Evolutionary conservation across 2,797 vertebrate species (phyloP), one percentile per base, ranked within the genome.

Genomic region (Ctenopoma multispine): DNA sequence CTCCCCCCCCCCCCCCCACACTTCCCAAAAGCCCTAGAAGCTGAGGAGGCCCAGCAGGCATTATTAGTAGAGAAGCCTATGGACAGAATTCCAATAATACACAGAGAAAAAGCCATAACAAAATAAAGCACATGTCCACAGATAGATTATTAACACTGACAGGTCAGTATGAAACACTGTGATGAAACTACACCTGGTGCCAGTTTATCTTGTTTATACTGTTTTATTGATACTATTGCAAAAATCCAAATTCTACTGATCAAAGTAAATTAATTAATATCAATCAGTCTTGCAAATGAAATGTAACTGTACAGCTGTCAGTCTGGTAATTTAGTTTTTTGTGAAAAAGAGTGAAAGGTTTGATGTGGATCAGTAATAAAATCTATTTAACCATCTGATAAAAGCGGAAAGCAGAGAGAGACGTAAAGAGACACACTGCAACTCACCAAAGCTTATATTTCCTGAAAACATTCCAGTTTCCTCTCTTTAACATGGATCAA

Each of bases 401-500:
- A 62, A 69, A 61, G 34, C 48, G 62, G 38, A 61, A 27, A 59
- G 54, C 0, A 54, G 18, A 46, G 68, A 47, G 75, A 48, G 63
- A 38, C 14, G 53, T 9, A 55, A 58, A 20, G 43, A 72, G 53
- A 61, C 11, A 41, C 40, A 13, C 36, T 55, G 47, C 48, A 63
- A 17, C 47, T 68, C 46, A 69, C 15, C 44, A 13, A 10, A 59
- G 59, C 47, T 49, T 73, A 60, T 20, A 77, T 69, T 82, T 75
- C 66, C 75, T 72, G 80, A 65, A 78, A 80, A 59, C 68, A 69
- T 78, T 40, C 57, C 72, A 36, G 61, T 81, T 82, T 84, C 82
- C 75, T 80, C 57, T 77, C 76, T 87, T 89, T 81, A 87, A 84
- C 64, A 54, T 24, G 58, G 83, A 86, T 89, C 87, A 81, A 90